phyloP scores from a whole-genome alignment of 1,140 invertebrate species.

The Solen grandis region DNA sequence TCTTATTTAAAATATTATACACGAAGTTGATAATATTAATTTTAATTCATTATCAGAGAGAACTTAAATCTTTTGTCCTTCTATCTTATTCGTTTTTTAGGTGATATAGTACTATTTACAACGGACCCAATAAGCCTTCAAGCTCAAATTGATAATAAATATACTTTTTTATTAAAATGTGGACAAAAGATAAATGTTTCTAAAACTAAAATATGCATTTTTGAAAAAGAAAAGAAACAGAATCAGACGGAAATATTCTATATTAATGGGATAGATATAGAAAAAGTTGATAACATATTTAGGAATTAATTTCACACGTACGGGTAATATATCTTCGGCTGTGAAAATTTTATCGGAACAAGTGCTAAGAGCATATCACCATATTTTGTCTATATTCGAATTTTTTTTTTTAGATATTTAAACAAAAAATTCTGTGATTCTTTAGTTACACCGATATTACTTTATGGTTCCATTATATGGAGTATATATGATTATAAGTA shows the following conservation, averaged over 20 bases:
- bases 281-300: slow-evolving; percentile 19
- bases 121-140: slow-evolving; percentile 9
- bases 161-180: slow-evolving; percentile 10
- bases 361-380: no score
- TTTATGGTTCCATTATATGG: no score
- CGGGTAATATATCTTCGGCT: slow-evolving; percentile 7
- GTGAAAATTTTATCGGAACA: not conserved
- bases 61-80: not conserved
- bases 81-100: slow-evolving; percentile 16
- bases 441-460: no score
- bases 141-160: slow-evolving; percentile 1
- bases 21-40: not conserved
- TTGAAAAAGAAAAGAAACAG: slow-evolving; percentile 27
- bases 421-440: not conserved
- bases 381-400: slow-evolving; percentile 12
- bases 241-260: not conserved
- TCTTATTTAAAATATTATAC: slow-evolving; percentile 14
- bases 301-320: no score
- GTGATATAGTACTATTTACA: slow-evolving; percentile 28
- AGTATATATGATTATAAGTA: no score
- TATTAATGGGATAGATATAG: slow-evolving; percentile 1
- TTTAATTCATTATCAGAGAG: not conserved
- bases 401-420: no score
- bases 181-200: slow-evolving; percentile 3
- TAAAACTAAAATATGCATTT: slow-evolving; percentile 34